Evolutionary conservation across 2,797 vertebrate species (phyloP).

Genomic region (Dendrocincla tyrannina): DNA sequence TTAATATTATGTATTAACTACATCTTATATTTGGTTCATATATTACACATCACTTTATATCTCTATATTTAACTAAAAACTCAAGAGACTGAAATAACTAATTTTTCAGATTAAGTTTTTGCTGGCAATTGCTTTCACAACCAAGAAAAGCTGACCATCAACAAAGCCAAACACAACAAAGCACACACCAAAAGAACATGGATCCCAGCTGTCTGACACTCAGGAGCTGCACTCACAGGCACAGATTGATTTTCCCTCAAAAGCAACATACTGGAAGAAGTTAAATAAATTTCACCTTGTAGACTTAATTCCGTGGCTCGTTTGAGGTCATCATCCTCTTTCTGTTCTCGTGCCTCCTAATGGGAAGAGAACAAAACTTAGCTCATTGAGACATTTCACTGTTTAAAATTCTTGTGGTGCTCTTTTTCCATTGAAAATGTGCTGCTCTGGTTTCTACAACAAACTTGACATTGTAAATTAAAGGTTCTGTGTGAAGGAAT

Average conservation of each 20-base stretch:
- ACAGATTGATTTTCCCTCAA: not conserved
- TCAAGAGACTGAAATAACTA: not conserved
- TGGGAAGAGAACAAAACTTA: constrained; percentile 64
- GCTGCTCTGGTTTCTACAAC: constrained; percentile 65
- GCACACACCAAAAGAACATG: not conserved
- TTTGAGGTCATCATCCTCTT: constrained; percentile 97
- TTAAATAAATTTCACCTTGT: constrained; percentile 85
- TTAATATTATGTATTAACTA: not conserved
- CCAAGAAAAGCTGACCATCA: not conserved
- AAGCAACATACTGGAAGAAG: constrained; percentile 9
- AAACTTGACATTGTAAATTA: constrained; percentile 66
- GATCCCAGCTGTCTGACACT: constrained; percentile 11
- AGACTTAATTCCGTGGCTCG: constrained; percentile 97
- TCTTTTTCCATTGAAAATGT: constrained; percentile 41
- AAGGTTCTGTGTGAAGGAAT: constrained; percentile 57
- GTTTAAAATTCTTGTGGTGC: constrained; percentile 60
- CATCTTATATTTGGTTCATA: not conserved
- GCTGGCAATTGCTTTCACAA: constrained; percentile 11
- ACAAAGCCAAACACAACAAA: constrained; percentile 15
- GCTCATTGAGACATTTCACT: constrained; percentile 59
- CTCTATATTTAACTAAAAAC: not conserved
- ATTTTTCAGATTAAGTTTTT: not conserved
- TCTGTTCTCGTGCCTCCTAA: constrained; percentile 96
- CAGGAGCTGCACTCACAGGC: not conserved
- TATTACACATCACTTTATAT: not conserved